Base-by-base conservation (phyloP, 1,140 invertebrate species). In the Diorhabda carinulata region DNA sequence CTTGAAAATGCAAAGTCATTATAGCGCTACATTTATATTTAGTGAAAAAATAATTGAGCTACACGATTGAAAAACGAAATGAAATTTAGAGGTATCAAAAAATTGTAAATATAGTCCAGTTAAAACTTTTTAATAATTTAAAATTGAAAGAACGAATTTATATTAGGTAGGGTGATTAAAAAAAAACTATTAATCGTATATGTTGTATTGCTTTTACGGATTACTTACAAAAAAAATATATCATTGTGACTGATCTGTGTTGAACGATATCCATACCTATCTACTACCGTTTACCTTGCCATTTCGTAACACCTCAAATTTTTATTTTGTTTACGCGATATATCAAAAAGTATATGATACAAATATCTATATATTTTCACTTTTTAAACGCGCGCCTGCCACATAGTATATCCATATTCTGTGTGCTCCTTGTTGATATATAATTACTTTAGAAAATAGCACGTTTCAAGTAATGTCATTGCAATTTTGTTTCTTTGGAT, bases 221-320 rank as follows among this genome's bases (percentile, higher is more conserved):
- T 73, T 73, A 74, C 76, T 64, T 25, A 25, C 25, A 25, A 25
- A 25, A 25, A 25, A 25, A 72, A 76, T 69, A 79, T 78, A 81
- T 81, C 78, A 81, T 79, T 79, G 78, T 80, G 79, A 81, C 78
- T 80, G 78, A 80, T 79, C 78, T 78, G 77, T 78, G 79, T 81
- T 81, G 73, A 69, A 71, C 42, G 72, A 74, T 70, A 67, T 59
- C 68, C 64, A 61, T 71, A 71, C 73, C 73, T 78, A 76, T 78
- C 75, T 74, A 75, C 76, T 75, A 77, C 25, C 25, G 25, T 76
- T 75, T 78, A 78, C 76, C 76, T 78, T 78, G 76, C 76, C 64
- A 73, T 71, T 75, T 74, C 69, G 69, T 70, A 73, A 69, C 64
- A 40, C 42, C 59, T n/a, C 43, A 25, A 10, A 62, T 67, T 64